Base-by-base conservation (phyloP, 2,888 invertebrate species). In the Eulithis testata region DNA sequence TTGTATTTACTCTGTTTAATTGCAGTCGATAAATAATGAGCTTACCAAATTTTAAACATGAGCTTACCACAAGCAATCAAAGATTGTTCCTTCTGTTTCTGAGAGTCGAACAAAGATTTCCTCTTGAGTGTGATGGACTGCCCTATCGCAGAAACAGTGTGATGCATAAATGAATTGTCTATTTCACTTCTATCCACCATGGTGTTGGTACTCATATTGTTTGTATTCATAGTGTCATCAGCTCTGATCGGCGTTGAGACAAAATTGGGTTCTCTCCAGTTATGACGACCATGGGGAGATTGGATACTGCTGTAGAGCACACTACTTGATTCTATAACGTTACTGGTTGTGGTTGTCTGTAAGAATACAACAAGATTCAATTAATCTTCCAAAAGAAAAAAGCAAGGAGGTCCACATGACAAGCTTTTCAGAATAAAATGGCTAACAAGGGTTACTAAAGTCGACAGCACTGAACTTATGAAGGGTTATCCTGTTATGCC, bases 31-130 rank as follows among this genome's bases (percentile, higher is more conserved):
- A 31, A 4, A 31, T 31, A 31, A 54, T 36, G 3, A 12, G 74
- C 81, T 80, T 76, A 86, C 85, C 71, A 61, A n/a, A n/a, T n/a
- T n/a, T 31, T 31, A 31, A 43, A 55, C 21, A 54, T 36, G 3
- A 12, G 74, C 81, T 80, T 76, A 86, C 85, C 71, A 61, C 64
- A 72, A 40, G 72, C 66, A 63, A 60, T 76, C 40, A 60, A 44
- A 4, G 78, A 61, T 11, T 73, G 71, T 14, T 81, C 77, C 4
- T 62, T 71, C 27, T 47, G 67, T 6, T 63, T 68, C n/a, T 47
- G 8, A 0, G 72, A 70, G 31, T 85, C 79, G 71, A 87, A 90
- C 57, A 90, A 73, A 7, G 87, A 85, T 69, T 87, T 88, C 59
- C 91, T 78, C 71, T 86, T 89, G 31, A 61, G 71, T 6, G 80